These are phyloP conservation scores for Chelmon rostratus DNA, from an alignment of 2,797 vertebrate species.

Conservation along the genomic window DNA sequence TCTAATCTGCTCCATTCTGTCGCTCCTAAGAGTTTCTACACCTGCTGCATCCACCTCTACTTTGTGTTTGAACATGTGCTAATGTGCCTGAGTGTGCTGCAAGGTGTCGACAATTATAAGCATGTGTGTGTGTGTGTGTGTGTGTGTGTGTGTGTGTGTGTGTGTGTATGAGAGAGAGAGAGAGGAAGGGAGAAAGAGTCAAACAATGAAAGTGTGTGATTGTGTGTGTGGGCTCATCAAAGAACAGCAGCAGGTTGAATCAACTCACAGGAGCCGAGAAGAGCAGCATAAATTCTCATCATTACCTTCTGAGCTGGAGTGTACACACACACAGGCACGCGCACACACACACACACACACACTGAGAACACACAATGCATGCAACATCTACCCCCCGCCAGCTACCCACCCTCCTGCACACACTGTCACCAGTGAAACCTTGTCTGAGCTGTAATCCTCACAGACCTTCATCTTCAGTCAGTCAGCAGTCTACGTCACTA, in stretches of 20 bases:
- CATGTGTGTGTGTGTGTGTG: background rate
- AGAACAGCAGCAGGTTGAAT: slow-evolving; percentile 58
- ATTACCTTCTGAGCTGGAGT: slow-evolving; percentile 46
- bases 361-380: slow-evolving; percentile 7
- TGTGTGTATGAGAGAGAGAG: background rate
- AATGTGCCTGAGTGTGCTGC: slow-evolving; percentile 9
- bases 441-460: slow-evolving; percentile 48
- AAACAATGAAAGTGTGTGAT: slow-evolving; percentile 16
- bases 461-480: slow-evolving; percentile 49
- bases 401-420: background rate
- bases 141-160: background rate
- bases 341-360: slow-evolving; percentile 5
- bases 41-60: slow-evolving; percentile 34
- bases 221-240: slow-evolving; percentile 62
- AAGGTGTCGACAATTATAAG: slow-evolving; percentile 27
- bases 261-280: slow-evolving; percentile 46
- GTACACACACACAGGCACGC: background rate
- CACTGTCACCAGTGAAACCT: slow-evolving; percentile 36
- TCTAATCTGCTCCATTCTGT: background rate
- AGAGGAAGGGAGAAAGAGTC: slow-evolving; percentile 13
- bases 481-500: slow-evolving; percentile 62
- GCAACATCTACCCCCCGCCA: background rate
- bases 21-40: slow-evolving; percentile 10
- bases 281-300: slow-evolving; percentile 48
- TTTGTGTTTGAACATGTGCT: slow-evolving; percentile 31